Conservation (phyloP, 2,113 vertebrate species). For the Crotophaga sulcirostris region DNA sequence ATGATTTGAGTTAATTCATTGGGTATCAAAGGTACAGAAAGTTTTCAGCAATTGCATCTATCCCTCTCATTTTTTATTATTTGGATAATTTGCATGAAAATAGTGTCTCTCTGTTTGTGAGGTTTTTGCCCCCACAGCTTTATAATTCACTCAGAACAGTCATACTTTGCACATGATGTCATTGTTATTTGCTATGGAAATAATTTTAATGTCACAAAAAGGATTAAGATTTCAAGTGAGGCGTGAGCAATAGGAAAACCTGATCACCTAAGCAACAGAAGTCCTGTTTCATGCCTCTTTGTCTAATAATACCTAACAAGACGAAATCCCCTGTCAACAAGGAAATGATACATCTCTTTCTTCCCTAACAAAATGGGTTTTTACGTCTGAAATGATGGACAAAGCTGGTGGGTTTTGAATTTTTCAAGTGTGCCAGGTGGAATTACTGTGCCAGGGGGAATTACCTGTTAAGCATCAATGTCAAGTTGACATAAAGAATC, state of each 20-base stretch:
- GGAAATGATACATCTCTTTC: neutral
- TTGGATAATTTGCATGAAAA: neutral
- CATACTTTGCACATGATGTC: neutral
- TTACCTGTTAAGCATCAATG: no score
- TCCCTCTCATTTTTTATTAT: neutral
- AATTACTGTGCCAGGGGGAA: no score
- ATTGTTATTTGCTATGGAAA: neutral
- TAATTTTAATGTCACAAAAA: constrained; percentile 5
- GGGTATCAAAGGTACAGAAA: neutral
- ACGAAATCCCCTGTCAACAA: neutral
- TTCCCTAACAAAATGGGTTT: neutral
- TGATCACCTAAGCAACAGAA: constrained; percentile 50
- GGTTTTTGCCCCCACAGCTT: neutral
- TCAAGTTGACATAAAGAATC: neutral
- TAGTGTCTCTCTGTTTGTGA: neutral
- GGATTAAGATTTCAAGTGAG: constrained; percentile 35
- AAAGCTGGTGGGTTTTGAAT: neutral
- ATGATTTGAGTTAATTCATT: neutral
- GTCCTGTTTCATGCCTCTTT: neutral
- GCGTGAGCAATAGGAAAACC: constrained; percentile 14
- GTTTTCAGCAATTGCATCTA: neutral
- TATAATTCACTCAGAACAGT: neutral
- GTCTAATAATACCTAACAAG: neutral
- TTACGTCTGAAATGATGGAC: neutral
- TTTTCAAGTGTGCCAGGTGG: neutral